Conservation (phyloP, 2,888 invertebrate genomes). For the Chrysopilus asiliformis region DNA sequence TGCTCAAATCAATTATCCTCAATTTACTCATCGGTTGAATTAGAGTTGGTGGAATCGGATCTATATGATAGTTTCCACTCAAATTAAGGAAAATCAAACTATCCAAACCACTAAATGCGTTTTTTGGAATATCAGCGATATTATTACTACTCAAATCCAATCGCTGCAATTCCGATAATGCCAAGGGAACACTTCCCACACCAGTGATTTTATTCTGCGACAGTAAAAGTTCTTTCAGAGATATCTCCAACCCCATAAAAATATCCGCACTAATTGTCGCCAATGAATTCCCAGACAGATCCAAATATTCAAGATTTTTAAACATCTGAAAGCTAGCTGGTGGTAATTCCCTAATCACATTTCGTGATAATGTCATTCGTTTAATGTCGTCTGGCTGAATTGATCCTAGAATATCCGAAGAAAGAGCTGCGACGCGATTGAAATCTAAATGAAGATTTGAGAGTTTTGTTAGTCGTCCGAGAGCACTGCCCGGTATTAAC, state of each 20-base stretch:
- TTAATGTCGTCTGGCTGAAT: slow-evolving; percentile 54
- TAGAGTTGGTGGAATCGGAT: slow-evolving; percentile 47
- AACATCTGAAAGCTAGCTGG: slow-evolving; percentile 67
- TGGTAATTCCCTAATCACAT: slow-evolving; percentile 77
- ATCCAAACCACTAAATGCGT: slow-evolving; percentile 51
- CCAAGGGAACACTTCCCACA: slow-evolving; percentile 49
- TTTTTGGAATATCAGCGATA: slow-evolving; percentile 54
- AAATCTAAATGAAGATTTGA: slow-evolving; percentile 65
- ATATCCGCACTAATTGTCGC: slow-evolving; percentile 57
- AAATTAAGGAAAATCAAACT: slow-evolving; percentile 59
- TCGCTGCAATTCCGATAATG: slow-evolving; percentile 48
- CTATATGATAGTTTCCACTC: slow-evolving; percentile 58
- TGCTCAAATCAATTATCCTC: slow-evolving; percentile 57
- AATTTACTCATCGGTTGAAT: slow-evolving; percentile 58
- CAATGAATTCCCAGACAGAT: slow-evolving; percentile 67
- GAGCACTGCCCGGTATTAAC: slow-evolving; percentile 67
- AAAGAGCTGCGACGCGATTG: slow-evolving; percentile 75
- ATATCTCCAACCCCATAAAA: slow-evolving; percentile 61
- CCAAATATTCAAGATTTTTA: slow-evolving; percentile 52
- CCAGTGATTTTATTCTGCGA: slow-evolving; percentile 60
- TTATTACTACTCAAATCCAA: slow-evolving; percentile 71
- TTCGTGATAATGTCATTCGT: slow-evolving; percentile 63
- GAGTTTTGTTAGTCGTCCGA: slow-evolving; percentile 63
- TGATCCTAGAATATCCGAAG: slow-evolving; percentile 60
- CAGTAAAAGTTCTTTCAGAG: slow-evolving; percentile 54